These are phyloP conservation scores for Rhagium mordax DNA, from an alignment of 2,888 invertebrate species.

Conservation along the genomic window DNA sequence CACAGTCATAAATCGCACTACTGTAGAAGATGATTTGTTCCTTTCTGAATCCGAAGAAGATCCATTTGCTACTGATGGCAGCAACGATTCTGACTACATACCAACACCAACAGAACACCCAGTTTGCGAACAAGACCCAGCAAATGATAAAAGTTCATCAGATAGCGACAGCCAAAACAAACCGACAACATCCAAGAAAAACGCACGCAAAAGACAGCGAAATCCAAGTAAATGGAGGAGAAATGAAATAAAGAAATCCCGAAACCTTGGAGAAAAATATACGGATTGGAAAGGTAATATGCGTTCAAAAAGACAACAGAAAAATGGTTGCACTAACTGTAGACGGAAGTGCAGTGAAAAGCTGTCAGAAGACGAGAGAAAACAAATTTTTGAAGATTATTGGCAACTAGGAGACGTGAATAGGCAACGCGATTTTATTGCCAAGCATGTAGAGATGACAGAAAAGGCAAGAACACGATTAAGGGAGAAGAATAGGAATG, in stretches of 20 bases:
- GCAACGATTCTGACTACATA: slow-evolving; percentile 13
- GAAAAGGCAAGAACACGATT: too few relatives aligned
- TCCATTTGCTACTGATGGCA: slow-evolving; percentile 1
- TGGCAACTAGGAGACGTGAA: too few relatives aligned
- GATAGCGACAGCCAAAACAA: slow-evolving; percentile 6
- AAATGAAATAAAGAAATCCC: slow-evolving; percentile 17
- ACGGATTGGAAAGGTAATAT: slow-evolving; percentile 7
- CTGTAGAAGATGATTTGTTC: slow-evolving; percentile 2
- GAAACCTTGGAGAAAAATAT: slow-evolving; percentile 1
- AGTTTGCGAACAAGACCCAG: background rate
- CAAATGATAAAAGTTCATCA: slow-evolving; percentile 18
- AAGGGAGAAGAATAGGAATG: too few relatives aligned
- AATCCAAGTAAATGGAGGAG: slow-evolving; percentile 13
- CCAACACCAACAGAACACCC: slow-evolving; percentile 9
- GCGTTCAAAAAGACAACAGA: too few relatives aligned
- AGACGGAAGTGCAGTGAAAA: too few relatives aligned
- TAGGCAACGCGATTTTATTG: too few relatives aligned
- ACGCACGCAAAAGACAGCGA: slow-evolving; percentile 6
- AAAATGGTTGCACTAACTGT: too few relatives aligned
- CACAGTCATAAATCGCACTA: slow-evolving; percentile 8
- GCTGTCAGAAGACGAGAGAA: too few relatives aligned
- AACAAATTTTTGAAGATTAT: too few relatives aligned
- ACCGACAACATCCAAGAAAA: slow-evolving; percentile 21
- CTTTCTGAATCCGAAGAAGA: slow-evolving; percentile 21
- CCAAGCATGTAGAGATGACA: too few relatives aligned